Percentiles rank a stretch among this genome's conserved stretches.
Evolutionary conservation across 2,113 vertebrate genomes (phyloP).

Genomic region (Pleuronectes platessa): DNA sequence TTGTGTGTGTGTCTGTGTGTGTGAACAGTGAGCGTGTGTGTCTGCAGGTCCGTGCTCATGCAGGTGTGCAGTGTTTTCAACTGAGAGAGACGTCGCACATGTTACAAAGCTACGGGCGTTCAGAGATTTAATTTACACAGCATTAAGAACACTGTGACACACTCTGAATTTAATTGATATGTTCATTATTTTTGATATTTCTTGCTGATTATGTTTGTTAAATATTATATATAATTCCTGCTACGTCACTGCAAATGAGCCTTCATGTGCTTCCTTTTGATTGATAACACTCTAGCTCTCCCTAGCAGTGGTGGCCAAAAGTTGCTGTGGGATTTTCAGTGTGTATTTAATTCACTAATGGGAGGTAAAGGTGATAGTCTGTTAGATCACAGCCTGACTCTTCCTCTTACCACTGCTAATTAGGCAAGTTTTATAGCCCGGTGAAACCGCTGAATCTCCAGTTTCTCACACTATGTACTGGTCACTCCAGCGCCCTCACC

Average conservation of each 20-base stretch:
- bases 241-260: not conserved
- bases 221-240: slow-evolving; percentile 13
- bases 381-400: slow-evolving; percentile 82
- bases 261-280: not conserved
- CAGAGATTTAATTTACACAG: not conserved
- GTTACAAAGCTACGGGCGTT: not conserved
- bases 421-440: slow-evolving; percentile 85
- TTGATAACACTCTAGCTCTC: slow-evolving; percentile 28
- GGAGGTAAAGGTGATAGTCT: slow-evolving; percentile 80
- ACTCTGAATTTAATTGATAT: slow-evolving; percentile 3
- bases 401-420: slow-evolving; percentile 84
- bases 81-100: not conserved
- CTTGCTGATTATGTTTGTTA: slow-evolving; percentile 5
- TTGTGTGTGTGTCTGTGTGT: slow-evolving; percentile 10
- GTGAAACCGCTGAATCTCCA: slow-evolving; percentile 87
- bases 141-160: too few species aligned
- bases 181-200: slow-evolving; percentile 18
- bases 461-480: slow-evolving; percentile 82
- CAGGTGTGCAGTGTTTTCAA: slow-evolving; percentile 29
- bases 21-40: slow-evolving; percentile 16
- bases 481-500: slow-evolving; percentile 79
- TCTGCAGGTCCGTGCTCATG: slow-evolving; percentile 19
- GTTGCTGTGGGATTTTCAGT: slow-evolving; percentile 61
- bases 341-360: slow-evolving; percentile 81
- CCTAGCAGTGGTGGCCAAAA: slow-evolving; percentile 53